Evolutionary conservation across 2,113 vertebrate species (phyloP).

Genomic region (Varanus komodoensis): DNA sequence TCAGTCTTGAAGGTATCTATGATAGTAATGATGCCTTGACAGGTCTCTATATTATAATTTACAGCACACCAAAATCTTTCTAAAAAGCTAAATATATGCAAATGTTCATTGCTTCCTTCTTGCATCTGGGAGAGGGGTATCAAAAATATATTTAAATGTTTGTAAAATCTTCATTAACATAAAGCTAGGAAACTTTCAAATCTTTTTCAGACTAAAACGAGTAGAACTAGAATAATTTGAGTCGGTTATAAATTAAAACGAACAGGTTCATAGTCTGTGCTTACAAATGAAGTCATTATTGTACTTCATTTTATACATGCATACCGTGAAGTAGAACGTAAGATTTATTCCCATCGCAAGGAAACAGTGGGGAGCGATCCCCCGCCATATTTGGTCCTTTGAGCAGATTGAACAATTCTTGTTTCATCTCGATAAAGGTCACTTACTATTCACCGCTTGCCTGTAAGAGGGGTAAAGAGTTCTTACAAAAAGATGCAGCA

Average conservation of each 20-base stretch:
- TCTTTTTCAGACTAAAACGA: not conserved
- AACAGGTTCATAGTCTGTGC: not conserved
- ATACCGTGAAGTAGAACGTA: not conserved
- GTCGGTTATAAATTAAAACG: not conserved
- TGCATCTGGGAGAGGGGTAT: not conserved
- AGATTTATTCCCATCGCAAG: not conserved
- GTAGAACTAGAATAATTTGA: not conserved
- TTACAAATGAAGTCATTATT: not conserved
- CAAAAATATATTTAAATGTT: not conserved
- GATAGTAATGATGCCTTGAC: not conserved
- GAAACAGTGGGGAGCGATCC: not conserved
- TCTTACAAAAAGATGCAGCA: not conserved
- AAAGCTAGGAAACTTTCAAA: not conserved
- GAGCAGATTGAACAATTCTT: constrained; percentile 17
- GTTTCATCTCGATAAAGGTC: not conserved
- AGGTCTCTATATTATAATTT: not conserved
- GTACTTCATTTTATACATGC: not conserved
- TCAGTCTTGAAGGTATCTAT: not conserved
- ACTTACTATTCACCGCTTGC: not conserved
- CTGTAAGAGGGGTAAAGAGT: not conserved
- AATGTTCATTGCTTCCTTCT: not conserved
- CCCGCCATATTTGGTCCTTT: not conserved
- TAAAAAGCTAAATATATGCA: not conserved
- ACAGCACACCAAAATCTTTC: not conserved
- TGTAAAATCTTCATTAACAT: not conserved